Evolutionary conservation across 2,888 invertebrate species (phyloP).

Genomic region (Hirtodrosophila duncani): DNA sequence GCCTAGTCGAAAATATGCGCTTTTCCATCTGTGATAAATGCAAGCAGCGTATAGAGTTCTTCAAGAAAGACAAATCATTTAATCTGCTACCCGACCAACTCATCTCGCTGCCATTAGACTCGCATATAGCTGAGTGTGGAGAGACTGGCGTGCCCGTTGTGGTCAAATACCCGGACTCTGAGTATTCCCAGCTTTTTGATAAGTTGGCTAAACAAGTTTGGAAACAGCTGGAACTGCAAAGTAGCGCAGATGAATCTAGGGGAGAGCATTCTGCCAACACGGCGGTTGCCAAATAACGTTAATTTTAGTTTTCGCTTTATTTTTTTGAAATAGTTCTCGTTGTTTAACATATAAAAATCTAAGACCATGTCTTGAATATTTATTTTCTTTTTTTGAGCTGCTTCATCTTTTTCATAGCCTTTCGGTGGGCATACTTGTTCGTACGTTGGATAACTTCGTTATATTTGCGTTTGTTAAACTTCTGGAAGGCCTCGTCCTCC

Average conservation of each 20-base stretch:
- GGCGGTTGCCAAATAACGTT: too few relatives aligned
- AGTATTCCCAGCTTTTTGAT: slow-evolving; percentile 63
- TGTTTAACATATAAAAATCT: too few relatives aligned
- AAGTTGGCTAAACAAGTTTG: slow-evolving; percentile 38
- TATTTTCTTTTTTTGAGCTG: slow-evolving; percentile 78
- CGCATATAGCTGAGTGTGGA: slow-evolving; percentile 73
- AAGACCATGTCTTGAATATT: too few relatives aligned
- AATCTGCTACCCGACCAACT: slow-evolving; percentile 81
- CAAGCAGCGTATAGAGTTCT: slow-evolving; percentile 84
- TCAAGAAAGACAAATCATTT: slow-evolving; percentile 79
- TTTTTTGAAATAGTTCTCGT: too few relatives aligned
- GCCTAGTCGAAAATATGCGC: slow-evolving; percentile 95
- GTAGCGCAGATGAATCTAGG: too few relatives aligned
- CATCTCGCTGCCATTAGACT: slow-evolving; percentile 80
- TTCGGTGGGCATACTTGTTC: slow-evolving; percentile 84
- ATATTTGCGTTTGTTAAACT: slow-evolving; percentile 89
- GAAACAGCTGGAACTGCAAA: slow-evolving; percentile 15
- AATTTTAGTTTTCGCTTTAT: too few relatives aligned
- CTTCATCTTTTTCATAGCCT: slow-evolving; percentile 86
- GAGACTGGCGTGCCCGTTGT: slow-evolving; percentile 75
- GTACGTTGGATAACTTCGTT: slow-evolving; percentile 85
- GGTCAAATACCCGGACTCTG: slow-evolving; percentile 68
- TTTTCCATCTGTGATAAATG: slow-evolving; percentile 88
- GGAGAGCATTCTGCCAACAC: too few relatives aligned
- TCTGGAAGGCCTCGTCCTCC: slow-evolving; percentile 91